These are phyloP conservation scores for Aurelia sp. DNA, from an alignment of 30 jellyfish, hydroid and myxozoan species.

Conservation along the genomic window DNA sequence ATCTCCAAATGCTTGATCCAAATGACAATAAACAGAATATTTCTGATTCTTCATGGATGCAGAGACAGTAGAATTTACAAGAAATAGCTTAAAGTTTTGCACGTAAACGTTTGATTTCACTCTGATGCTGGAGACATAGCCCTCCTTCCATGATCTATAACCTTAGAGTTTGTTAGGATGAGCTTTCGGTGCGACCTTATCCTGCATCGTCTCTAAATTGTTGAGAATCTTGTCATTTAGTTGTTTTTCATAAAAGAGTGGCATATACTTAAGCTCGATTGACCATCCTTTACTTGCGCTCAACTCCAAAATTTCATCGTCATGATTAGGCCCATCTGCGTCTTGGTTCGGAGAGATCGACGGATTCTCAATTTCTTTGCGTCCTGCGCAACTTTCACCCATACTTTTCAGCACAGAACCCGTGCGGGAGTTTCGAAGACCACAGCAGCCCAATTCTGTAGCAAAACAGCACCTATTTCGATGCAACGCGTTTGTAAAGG, in stretches of 20 bases:
- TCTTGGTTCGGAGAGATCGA: no score
- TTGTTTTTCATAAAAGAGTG: constrained; percentile 22
- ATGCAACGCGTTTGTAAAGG: no score
- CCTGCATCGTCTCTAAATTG: constrained; percentile 46
- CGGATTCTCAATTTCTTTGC: no score
- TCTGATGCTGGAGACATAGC: constrained; percentile 16
- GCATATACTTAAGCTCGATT: constrained; percentile 17
- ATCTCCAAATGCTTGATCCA: constrained; percentile 2
- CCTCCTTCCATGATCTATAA: constrained; percentile 31
- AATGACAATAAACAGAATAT: not conserved
- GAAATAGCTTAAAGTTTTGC: not conserved
- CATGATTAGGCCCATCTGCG: no score
- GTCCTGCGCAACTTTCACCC: no score
- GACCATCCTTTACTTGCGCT: constrained; percentile 5
- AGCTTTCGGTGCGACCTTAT: constrained; percentile 31
- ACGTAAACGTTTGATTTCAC: constrained; percentile 17
- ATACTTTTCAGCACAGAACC: no score
- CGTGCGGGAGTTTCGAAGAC: no score
- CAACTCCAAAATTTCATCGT: not conserved
- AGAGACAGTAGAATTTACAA: no score
- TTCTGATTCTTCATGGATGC: not conserved
- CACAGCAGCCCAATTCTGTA: not conserved
- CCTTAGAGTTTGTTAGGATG: constrained; percentile 25
- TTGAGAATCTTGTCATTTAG: constrained; percentile 1
- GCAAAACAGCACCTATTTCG: not conserved